Conservation (phyloP, 2,797 vertebrate species). For the Hippopotamyrus pictus region DNA sequence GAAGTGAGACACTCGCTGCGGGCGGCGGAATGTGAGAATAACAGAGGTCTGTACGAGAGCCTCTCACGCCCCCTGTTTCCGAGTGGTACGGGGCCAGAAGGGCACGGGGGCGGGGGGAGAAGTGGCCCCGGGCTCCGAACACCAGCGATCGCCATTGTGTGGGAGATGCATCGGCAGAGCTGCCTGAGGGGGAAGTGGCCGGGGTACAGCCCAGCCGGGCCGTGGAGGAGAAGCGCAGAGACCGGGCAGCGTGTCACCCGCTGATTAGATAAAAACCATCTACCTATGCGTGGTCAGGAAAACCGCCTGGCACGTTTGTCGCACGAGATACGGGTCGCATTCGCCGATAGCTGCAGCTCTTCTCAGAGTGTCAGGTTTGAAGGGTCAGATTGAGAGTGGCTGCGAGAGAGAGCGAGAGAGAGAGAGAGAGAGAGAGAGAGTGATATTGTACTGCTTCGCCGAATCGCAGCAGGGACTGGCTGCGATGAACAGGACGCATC, state of each 20-base stretch:
- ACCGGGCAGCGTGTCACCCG: background rate
- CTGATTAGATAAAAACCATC: constrained; percentile 26
- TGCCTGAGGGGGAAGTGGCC: constrained; percentile 27
- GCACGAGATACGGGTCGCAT: background rate
- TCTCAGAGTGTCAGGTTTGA: background rate
- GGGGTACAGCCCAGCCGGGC: constrained; percentile 21
- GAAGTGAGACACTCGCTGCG: background rate
- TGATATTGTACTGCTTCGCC: background rate
- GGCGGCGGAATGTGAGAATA: background rate
- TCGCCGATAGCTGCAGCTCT: background rate
- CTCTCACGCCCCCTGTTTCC: background rate
- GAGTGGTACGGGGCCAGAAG: background rate
- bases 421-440: background rate
- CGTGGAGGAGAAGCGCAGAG: constrained; percentile 6
- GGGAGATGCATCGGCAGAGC: background rate
- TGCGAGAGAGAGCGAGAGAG: background rate
- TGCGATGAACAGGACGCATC: constrained; percentile 20
- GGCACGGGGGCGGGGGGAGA: background rate
- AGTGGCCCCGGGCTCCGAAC: background rate
- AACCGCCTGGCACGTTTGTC: background rate
- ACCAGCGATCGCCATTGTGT: background rate
- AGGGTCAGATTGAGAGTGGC: background rate
- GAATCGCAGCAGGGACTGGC: constrained; percentile 9
- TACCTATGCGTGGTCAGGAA: constrained; percentile 4
- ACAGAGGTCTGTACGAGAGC: background rate